Evolutionary conservation across 2,888 invertebrate species (phyloP).

Genomic region (Xestia sexstrigata): DNA sequence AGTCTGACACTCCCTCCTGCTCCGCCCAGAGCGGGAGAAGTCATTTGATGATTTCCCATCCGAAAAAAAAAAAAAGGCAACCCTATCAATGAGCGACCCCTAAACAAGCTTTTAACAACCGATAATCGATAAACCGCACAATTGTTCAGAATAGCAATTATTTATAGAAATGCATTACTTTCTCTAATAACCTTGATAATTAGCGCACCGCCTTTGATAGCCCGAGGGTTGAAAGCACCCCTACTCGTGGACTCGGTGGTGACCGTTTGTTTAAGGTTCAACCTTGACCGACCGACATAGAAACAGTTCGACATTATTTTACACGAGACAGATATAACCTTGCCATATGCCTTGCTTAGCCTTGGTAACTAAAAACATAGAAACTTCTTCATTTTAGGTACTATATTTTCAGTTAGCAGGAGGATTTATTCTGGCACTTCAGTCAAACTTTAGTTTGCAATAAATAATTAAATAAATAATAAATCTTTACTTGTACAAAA

Average conservation of each 20-base stretch:
- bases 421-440: not conserved
- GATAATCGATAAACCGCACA: constrained; percentile 22
- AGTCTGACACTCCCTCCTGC: too few species aligned
- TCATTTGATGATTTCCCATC: too few species aligned
- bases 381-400: not conserved
- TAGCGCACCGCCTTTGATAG: not conserved
- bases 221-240: not conserved
- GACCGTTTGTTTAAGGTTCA: not conserved
- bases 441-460: not conserved
- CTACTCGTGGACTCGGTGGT: not conserved
- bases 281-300: constrained; percentile 41
- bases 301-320: constrained; percentile 2
- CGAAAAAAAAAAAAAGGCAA: not conserved
- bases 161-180: not conserved
- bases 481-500: too few species aligned
- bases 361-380: not conserved
- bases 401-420: not conserved
- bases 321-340: not conserved
- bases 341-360: too few species aligned
- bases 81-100: constrained; percentile 14
- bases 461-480: too few species aligned
- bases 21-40: too few species aligned
- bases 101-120: constrained; percentile 12
- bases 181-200: not conserved
- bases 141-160: constrained; percentile 1